phyloP scores from a whole-genome alignment of 2,797 vertebrate genomes.

The Liasis olivaceus region DNA sequence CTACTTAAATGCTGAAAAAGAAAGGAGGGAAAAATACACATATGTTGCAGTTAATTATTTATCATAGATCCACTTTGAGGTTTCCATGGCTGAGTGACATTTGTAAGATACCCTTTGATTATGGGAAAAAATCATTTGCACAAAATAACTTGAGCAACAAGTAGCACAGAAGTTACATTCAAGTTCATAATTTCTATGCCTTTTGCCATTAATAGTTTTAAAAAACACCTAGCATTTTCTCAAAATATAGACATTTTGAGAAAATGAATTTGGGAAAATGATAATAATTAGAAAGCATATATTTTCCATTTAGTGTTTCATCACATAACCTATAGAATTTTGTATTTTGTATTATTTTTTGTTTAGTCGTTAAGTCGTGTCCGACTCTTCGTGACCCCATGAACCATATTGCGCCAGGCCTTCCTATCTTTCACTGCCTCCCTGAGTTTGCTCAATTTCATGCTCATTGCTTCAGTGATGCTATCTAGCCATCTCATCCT shows the following conservation, averaged over 20 bases:
- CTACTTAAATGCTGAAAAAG: background rate
- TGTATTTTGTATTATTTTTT: background rate
- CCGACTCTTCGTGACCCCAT: too few species aligned
- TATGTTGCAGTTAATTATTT: background rate
- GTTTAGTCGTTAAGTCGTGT: too few species aligned
- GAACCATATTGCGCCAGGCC: too few species aligned
- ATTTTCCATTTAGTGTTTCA: conserved; percentile 9
- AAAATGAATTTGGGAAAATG: background rate
- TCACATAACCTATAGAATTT: background rate
- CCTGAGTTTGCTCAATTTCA: too few species aligned
- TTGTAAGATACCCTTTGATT: background rate
- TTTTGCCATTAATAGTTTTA: background rate
- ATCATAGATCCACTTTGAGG: background rate
- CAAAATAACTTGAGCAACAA: background rate
- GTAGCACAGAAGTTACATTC: background rate
- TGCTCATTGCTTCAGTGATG: too few species aligned
- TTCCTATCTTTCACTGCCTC: too few species aligned
- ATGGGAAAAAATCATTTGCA: background rate
- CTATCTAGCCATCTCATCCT: too few species aligned
- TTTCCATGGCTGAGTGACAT: background rate
- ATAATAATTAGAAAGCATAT: background rate
- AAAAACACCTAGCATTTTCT: background rate
- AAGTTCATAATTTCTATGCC: background rate
- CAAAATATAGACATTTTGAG: background rate
- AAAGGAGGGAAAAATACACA: background rate